Evolutionary conservation across 2,888 invertebrate species (phyloP).

Genomic region (Drosophila eohydei): DNA sequence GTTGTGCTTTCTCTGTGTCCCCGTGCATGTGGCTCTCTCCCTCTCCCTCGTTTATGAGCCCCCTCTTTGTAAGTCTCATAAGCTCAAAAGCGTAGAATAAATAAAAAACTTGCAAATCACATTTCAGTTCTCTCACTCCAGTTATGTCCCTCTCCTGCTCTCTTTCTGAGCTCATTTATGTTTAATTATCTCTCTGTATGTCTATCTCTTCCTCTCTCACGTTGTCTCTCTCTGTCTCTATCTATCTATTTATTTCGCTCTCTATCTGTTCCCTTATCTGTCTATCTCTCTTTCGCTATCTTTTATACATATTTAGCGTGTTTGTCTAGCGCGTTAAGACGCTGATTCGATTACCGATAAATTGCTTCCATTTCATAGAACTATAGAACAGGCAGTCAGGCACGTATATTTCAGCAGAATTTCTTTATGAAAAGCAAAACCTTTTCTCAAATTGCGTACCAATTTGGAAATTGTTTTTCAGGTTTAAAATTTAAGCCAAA

Average conservation of each 20-base stretch:
- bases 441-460: conserved; percentile 2
- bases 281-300: not conserved
- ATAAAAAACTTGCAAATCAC: no score
- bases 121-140: no score
- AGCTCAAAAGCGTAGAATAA: no score
- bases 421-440: conserved; percentile 4
- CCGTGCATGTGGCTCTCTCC: no score
- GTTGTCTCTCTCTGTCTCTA: no score
- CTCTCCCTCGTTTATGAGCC: not conserved
- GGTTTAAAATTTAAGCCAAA: conserved; percentile 9
- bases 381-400: not conserved
- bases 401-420: not conserved
- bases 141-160: no score
- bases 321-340: not conserved
- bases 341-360: not conserved
- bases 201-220: no score
- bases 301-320: not conserved
- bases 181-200: no score
- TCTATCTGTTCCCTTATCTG: no score
- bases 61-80: not conserved
- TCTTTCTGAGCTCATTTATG: no score
- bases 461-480: conserved; percentile 17
- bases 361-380: not conserved
- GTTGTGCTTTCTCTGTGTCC: not conserved
- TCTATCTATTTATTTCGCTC: no score